Conservation (phyloP, 2,113 vertebrate species). For the Chamaetylas fuelleborni region DNA sequence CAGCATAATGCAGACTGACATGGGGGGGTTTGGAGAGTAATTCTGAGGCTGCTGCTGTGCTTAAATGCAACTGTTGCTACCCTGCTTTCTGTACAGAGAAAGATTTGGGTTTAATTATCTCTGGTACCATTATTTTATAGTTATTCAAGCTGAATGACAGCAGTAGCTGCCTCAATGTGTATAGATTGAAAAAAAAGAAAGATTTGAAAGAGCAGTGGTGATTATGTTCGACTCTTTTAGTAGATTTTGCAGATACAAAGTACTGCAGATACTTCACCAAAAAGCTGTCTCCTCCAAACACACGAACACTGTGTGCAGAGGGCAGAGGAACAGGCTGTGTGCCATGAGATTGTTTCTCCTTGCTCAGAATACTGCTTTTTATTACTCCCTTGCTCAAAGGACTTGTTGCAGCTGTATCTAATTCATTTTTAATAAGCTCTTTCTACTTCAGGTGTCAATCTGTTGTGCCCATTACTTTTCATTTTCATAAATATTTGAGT, state of each 20-base stretch:
- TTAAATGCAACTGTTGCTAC: background rate
- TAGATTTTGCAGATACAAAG: background rate
- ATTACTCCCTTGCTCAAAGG: conserved; percentile 4
- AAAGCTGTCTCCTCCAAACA: background rate
- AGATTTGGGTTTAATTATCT: background rate
- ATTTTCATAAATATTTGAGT: conserved; percentile 34
- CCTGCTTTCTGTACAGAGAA: background rate
- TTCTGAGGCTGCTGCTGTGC: background rate
- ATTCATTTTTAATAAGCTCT: conserved; percentile 55
- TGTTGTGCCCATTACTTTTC: conserved; percentile 40
- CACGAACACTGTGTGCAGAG: background rate
- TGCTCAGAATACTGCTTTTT: conserved; percentile 34
- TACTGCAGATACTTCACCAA: background rate
- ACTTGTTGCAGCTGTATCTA: conserved; percentile 52
- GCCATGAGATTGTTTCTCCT: background rate
- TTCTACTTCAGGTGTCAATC: conserved; percentile 47
- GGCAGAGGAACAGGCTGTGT: background rate
- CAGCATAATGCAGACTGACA: background rate
- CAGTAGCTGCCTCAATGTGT: background rate
- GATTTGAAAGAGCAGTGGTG: background rate
- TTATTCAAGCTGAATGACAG: background rate
- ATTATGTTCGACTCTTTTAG: background rate
- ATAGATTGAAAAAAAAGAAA: background rate
- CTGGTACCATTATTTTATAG: background rate
- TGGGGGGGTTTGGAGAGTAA: background rate